Base-by-base conservation (phyloP, 2,113 vertebrate species). In the Acrocephalus kingi region DNA sequence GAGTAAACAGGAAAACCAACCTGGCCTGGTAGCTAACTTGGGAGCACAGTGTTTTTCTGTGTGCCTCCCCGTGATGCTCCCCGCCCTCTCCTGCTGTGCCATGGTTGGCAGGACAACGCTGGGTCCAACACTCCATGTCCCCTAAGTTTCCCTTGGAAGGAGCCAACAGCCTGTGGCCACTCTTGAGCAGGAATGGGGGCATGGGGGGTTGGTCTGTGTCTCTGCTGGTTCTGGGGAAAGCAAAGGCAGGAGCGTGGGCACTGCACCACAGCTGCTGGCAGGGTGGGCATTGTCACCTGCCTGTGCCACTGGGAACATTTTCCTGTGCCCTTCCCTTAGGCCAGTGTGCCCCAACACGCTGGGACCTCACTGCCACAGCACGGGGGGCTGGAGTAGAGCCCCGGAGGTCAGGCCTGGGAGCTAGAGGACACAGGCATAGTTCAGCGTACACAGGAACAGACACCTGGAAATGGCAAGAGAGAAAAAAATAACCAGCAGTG, bases 1-100 rank as follows among this genome's bases (percentile, higher is more conserved):
- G 48, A 93, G 68, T 93, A 97, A 97, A 96, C 96, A 96, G 94
- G 96, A 96, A 96, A 96, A 94, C 92, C 93, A 86, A 84, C 92
- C 94, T 95, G 87, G 41, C 37, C 43, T 75, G 64, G 75, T 11
- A 69, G 79, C 88, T 97, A 93, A 90, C 54, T 93, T 78, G 56
- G 85, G 85, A 96, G 83, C 68, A 30, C 4, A 43, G 20, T 28
- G 61, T 52, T 66, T 84, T 56, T 45, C 22, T 10, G 0, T 33
- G 18, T 59, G 43, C n/a, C 51, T 68, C 63, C 18, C 62, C 0
- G 2, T 24, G 45, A 68, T 28, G 51, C n/a, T 71, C 46, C 55
- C 69, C 0, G 0, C 43, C 25, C 46, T 54, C 43, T 81, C 54
- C 55, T 71, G 68, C 54, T 5, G 1, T 22, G 84, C 39, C 13